Evolutionary conservation across 92 coral and sea anemone genomes (phyloP), one percentile per base, ranked within the genome.

Genomic region (Ricordea florida): DNA sequence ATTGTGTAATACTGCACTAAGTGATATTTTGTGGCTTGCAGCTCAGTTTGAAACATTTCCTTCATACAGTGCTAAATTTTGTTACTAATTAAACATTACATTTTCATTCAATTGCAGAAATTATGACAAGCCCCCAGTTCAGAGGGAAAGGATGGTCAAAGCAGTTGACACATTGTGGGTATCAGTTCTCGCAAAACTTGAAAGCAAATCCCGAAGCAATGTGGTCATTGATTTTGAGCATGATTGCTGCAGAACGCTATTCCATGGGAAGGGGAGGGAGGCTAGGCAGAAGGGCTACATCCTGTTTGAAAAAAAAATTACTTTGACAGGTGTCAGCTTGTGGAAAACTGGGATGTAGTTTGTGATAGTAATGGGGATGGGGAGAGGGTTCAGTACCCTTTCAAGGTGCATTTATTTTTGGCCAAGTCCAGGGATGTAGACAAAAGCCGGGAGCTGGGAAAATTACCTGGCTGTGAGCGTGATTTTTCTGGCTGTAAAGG

Each of bases 261-360:
- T 76, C 63, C 14, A 76, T 47, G 82, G 82, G 33, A 76, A 76
- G 75, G 76, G 76, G 18, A 68, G 76, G 22, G 59, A 43, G 20
- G 15, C 46, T 6, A 76, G 46, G 64, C 63, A 63, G 27, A 76
- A 49, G 15, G 69, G 69, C 35, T 64, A 31, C 17, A 14, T 63
- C 6, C 51, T 62, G 26, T 64, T 76, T 49, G 74, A 63, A 2
- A 31, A n/a, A n/a, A 76, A 51, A 17, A 21, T 4, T 72, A 62
- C 25, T 76, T 76, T 21, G 40, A 4, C 1, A 17, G 57, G 37
- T 63, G 83, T 38, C 11, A 28, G 18, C 25, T 75, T 25, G 69
- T 48, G 23, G 64, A 76, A 37, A 76, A 76, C 45, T 76, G 83
- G 83, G 81, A 74, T 37, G 4, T 59, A n/a, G 80, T 57, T n/a